These are phyloP conservation scores for Melinopterus prodromus DNA, from an alignment of 2,888 invertebrate genomes.

Conservation along the genomic window DNA sequence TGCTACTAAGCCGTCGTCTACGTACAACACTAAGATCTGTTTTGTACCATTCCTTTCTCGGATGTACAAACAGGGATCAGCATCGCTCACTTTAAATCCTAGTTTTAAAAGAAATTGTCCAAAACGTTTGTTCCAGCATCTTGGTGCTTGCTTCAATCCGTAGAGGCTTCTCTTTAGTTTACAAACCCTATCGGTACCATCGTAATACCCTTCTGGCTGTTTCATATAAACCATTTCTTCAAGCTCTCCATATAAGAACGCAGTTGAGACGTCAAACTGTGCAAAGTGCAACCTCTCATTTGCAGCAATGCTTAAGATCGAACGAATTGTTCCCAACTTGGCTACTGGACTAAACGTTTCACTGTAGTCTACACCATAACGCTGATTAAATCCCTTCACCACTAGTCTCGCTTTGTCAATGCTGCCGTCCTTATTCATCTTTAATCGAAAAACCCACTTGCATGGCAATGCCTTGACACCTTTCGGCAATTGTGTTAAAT, in stretches of 20 bases:
- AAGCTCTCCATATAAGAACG: slow-evolving; percentile 11
- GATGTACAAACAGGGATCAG: slow-evolving; percentile 50
- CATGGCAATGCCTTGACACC: slow-evolving; percentile 44
- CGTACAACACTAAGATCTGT: slow-evolving; percentile 49
- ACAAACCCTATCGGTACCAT: slow-evolving; percentile 49
- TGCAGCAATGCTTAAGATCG: background rate
- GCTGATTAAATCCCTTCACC: slow-evolving; percentile 37
- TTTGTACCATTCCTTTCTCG: slow-evolving; percentile 34
- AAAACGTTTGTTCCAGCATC: slow-evolving; percentile 49
- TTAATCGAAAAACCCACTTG: slow-evolving; percentile 49
- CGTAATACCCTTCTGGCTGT: slow-evolving; percentile 51
- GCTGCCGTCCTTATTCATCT: slow-evolving; percentile 47
- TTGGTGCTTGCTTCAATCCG: slow-evolving; percentile 54
- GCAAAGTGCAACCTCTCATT: background rate
- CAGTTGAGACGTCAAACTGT: slow-evolving; percentile 13
- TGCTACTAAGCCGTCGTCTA: slow-evolving; percentile 51
- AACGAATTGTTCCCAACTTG: no score
- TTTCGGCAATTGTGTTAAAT: slow-evolving; percentile 42
- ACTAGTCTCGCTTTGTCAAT: slow-evolving; percentile 48
- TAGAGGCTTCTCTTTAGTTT: slow-evolving; percentile 51
- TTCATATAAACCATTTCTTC: slow-evolving; percentile 42
- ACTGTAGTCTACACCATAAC: slow-evolving; percentile 10
- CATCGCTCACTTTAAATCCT: slow-evolving; percentile 44
- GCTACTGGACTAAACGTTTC: background rate
- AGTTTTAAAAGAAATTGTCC: slow-evolving; percentile 43